These are phyloP conservation scores for Enteromius thamalakanensis DNA, from an alignment of 2,797 vertebrate species.

Conservation along the genomic window DNA sequence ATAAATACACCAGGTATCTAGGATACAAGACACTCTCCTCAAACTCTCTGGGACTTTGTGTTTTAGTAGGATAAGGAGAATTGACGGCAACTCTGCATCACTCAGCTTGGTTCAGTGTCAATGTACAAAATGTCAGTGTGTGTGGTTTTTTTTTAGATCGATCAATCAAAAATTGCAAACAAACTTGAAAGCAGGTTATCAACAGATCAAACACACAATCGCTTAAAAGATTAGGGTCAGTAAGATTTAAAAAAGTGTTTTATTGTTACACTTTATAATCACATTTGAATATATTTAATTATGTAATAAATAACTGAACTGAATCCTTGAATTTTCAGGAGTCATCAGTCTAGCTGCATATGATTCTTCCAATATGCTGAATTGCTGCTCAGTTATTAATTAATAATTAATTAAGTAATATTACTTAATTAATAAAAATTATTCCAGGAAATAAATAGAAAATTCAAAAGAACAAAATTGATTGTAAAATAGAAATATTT, in stretches of 20 bases:
- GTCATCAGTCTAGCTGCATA: not conserved
- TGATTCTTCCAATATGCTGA: not conserved
- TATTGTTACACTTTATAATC: not conserved
- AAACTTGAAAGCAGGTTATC: not conserved
- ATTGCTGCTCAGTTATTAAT: not conserved
- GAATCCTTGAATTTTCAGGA: not conserved
- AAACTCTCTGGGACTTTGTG: constrained; percentile 3
- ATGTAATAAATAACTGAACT: too few species aligned
- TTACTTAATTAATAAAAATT: too few species aligned
- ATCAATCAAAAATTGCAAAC: not conserved
- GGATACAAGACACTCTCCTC: constrained; percentile 24
- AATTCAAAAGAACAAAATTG: not conserved
- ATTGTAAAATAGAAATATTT: not conserved
- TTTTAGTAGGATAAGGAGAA: constrained; percentile 10
- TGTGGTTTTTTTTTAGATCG: not conserved
- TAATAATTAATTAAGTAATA: not conserved
- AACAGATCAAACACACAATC: not conserved
- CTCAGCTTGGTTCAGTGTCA: not conserved
- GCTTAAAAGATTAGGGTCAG: not conserved
- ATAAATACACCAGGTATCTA: constrained; percentile 36
- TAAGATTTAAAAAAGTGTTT: not conserved
- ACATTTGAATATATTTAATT: not conserved
- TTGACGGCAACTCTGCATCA: not conserved
- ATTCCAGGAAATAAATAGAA: not conserved
- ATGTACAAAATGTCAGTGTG: not conserved